phyloP scores from a whole-genome alignment of 2,113 vertebrate genomes.

The Pseudorhombus dupliciocellatus region DNA sequence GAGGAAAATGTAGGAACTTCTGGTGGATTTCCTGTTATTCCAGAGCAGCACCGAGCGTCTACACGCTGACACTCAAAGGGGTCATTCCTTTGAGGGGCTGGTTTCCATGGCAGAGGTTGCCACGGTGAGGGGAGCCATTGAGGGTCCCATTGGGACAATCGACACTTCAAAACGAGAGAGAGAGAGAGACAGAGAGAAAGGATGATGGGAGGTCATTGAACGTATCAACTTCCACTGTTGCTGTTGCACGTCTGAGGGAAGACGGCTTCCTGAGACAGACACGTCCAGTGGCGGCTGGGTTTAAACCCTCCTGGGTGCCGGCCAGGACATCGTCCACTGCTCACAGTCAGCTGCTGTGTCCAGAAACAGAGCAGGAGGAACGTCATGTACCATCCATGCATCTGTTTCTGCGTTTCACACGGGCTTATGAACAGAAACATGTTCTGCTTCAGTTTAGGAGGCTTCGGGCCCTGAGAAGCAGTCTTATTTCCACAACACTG shows the following conservation, averaged over 20 bases:
- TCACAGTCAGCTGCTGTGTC: conserved; percentile 55
- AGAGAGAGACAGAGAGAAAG: conserved; percentile 12
- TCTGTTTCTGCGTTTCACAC: conserved; percentile 68
- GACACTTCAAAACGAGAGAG: conserved; percentile 37
- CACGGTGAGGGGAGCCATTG: conserved; percentile 66
- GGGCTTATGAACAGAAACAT: conserved; percentile 23
- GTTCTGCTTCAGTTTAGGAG: conserved; percentile 41
- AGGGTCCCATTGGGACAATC: conserved; percentile 54
- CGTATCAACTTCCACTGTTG: neutral
- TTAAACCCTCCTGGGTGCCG: conserved; percentile 35
- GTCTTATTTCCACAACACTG: conserved; percentile 38
- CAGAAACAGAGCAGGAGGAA: conserved; percentile 26
- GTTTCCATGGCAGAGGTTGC: conserved; percentile 79
- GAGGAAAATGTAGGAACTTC: neutral
- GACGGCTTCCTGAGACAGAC: conserved; percentile 38
- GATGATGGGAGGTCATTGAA: neutral
- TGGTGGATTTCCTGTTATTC: conserved; percentile 21
- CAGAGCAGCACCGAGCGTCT: conserved; percentile 44
- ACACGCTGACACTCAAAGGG: conserved; percentile 50
- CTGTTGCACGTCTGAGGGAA: conserved; percentile 17
- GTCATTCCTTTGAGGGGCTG: conserved; percentile 68
- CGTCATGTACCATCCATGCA: conserved; percentile 46
- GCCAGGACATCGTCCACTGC: conserved; percentile 37
- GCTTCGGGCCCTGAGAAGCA: conserved; percentile 30
- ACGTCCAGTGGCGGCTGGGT: conserved; percentile 17